phyloP scores from a whole-genome alignment of 2,888 invertebrate species.

The Hyposoter dolosus region DNA sequence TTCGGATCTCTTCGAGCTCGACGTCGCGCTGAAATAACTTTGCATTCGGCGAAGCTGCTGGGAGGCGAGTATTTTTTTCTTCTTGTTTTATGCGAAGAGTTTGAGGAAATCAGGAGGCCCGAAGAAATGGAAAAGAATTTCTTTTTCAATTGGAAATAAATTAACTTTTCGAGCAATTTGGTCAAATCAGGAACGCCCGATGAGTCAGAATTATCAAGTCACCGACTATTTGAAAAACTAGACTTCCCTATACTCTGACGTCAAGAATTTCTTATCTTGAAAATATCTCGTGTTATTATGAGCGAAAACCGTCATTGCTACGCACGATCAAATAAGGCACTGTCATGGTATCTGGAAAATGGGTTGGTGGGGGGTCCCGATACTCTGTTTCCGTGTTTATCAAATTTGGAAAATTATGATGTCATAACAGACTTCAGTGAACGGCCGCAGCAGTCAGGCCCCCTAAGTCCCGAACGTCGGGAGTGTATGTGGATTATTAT shows the following conservation, averaged over 20 bases:
- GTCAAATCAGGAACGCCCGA: too few relatives aligned
- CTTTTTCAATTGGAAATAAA: neutral
- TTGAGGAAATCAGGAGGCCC: neutral
- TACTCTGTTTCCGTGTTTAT: too few relatives aligned
- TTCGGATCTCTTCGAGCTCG: neutral
- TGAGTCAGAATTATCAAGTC: neutral
- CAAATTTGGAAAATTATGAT: neutral
- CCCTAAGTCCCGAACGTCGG: neutral
- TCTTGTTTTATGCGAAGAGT: neutral
- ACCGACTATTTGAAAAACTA: too few relatives aligned
- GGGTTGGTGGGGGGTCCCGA: neutral
- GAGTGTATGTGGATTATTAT: neutral
- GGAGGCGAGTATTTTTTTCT: neutral
- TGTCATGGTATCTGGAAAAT: neutral
- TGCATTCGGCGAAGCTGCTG: neutral
- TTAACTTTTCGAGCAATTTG: neutral
- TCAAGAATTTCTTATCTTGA: too few relatives aligned
- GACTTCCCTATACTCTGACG: too few relatives aligned
- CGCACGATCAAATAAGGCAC: too few relatives aligned
- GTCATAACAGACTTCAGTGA: neutral
- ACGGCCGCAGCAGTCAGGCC: neutral
- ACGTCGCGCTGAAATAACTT: neutral
- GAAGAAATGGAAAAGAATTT: neutral
- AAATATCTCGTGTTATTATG: too few relatives aligned
- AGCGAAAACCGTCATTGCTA: too few relatives aligned